Conservation (phyloP, 1,140 invertebrate genomes). For the Hylaeus volcanicus region DNA sequence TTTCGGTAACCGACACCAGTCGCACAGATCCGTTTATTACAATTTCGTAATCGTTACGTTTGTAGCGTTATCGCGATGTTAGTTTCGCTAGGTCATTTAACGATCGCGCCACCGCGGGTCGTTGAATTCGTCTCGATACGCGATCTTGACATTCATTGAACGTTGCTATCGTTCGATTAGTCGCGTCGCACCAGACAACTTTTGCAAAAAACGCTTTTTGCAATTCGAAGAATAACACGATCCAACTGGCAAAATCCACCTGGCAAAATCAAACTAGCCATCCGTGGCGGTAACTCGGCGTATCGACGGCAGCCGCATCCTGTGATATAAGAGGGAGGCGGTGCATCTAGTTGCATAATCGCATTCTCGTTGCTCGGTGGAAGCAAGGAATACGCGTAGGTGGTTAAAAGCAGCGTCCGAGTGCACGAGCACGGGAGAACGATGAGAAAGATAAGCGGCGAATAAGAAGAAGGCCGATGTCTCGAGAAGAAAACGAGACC, state of each 20-base stretch:
- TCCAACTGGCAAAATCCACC: too few relatives aligned
- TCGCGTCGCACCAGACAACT: not conserved
- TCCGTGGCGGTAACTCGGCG: not conserved
- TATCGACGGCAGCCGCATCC: not conserved
- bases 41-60: not conserved
- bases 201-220: not conserved
- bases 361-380: slow-evolving; percentile 55
- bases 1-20: too few relatives aligned
- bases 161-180: not conserved
- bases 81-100: not conserved
- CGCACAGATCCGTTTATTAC: slow-evolving; percentile 5
- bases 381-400: slow-evolving; percentile 36
- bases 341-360: slow-evolving; percentile 56
- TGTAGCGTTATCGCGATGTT: not conserved
- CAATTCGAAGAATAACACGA: not conserved
- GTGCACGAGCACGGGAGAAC: not conserved
- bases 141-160: slow-evolving; percentile 16
- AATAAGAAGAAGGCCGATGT: slow-evolving; percentile 20
- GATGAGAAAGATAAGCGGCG: slow-evolving; percentile 35
- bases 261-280: too few relatives aligned
- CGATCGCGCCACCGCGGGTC: slow-evolving; percentile 20
- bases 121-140: not conserved
- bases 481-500: slow-evolving; percentile 8
- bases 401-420: slow-evolving; percentile 33
- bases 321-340: slow-evolving; percentile 41